Evolutionary conservation across 1,140 invertebrate species (phyloP).

Genomic region (Rhagoletis pomonella): DNA sequence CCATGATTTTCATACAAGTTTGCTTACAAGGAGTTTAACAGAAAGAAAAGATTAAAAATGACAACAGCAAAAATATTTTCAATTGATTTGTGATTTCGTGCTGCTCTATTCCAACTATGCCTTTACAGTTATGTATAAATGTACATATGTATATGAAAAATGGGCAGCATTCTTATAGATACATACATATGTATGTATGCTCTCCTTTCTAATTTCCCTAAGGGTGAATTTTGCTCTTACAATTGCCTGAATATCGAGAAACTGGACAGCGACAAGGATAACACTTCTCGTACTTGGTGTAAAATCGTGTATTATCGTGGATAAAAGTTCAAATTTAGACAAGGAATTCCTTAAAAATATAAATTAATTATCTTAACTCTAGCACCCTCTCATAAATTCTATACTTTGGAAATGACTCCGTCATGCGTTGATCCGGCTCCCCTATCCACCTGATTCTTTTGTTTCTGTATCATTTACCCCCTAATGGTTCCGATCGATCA

Average conservation of each 20-base stretch:
- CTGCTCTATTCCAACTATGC: constrained; percentile 64
- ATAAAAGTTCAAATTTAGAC: too few species aligned
- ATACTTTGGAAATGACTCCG: too few species aligned
- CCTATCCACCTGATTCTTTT: too few species aligned
- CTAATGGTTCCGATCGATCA: too few species aligned
- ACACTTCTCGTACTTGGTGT: not conserved
- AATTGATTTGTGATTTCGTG: constrained; percentile 62
- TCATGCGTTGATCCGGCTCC: too few species aligned
- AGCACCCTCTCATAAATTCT: too few species aligned
- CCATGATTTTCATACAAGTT: constrained; percentile 43
- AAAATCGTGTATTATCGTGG: too few species aligned
- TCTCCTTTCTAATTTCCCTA: constrained; percentile 31
- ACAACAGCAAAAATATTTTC: constrained; percentile 58
- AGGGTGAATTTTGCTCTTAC: constrained; percentile 8
- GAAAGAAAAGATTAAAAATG: constrained; percentile 24
- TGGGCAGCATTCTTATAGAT: too few species aligned
- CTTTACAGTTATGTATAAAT: not conserved
- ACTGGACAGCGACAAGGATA: not conserved
- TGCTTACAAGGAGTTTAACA: constrained; percentile 10
- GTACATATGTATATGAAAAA: not conserved
- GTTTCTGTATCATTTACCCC: too few species aligned
- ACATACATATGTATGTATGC: not conserved
- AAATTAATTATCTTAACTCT: too few species aligned
- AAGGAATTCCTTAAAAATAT: too few species aligned
- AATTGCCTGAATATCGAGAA: too few species aligned